Base-by-base conservation (phyloP, 1,140 invertebrate species). In the Piezodorus guildinii region DNA sequence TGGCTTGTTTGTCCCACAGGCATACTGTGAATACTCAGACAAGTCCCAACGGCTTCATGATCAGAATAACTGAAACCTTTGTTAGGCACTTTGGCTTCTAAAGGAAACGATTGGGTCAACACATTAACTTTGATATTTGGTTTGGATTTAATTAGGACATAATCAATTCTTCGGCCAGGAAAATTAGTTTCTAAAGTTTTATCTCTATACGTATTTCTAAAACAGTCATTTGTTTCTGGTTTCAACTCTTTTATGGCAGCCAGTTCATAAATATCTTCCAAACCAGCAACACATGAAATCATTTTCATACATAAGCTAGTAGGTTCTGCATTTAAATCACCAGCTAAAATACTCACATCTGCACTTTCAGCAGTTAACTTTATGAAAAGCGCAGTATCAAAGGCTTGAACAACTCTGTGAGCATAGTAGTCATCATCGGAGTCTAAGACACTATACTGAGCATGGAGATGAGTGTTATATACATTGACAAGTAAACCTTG, bases 371-470 rank as follows among this genome's bases (percentile, higher is more conserved):
- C 84, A 0, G 93, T 96, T 65, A 90, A 78, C 67, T 85, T 84
- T 44, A 98, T 86, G 74, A 98, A 94, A 77, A 97, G 91, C 62
- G 91, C 90, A 60, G 91, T 89, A 72, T 96, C 92, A 76, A 94
- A 94, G 16, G 91, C 89, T 80, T 98, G 95, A 25, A 92, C 78
- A 5, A 95, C 79, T 71, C 95, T 78, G 74, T 97, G 94, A 46
- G 90, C 86, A 67, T 85, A 77, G 73, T 97, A 98, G 70, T 94
- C 89, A 74, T 97, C 93, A 72, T 83, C 82, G 66, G 83, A 79
- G 72, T 84, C 82, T 67, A 83, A 79, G 43, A 79, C 78, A 75
- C 89, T 82, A 71, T 98, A 98, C 76, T 96, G 92, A n/a, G 94
- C 94, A 79, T 98, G 94, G 34, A 97, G 46, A 84, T 98, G 94